Percentiles rank a stretch among this genome's conserved stretches.
These are phyloP conservation scores for Pterocles gutturalis DNA, from an alignment of 2,113 vertebrate genomes.

Conservation along the genomic window DNA sequence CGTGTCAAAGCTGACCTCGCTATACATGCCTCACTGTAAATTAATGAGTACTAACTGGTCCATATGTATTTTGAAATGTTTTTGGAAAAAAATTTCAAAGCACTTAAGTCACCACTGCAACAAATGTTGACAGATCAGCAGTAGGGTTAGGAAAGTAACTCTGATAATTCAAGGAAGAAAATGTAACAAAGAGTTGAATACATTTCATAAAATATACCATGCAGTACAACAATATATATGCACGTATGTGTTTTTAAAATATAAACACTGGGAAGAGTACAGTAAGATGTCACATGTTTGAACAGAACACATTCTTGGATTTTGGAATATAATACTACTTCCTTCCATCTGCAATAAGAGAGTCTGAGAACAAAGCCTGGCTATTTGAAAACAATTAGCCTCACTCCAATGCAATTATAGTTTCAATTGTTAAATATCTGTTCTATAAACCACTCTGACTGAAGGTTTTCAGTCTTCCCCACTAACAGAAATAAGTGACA, in stretches of 20 bases:
- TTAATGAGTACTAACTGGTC: not conserved
- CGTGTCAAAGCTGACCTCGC: not conserved
- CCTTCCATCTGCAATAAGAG: not conserved
- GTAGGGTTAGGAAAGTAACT: not conserved
- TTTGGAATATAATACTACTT: not conserved
- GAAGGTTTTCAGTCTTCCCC: not conserved
- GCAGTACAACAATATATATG: not conserved
- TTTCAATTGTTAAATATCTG: not conserved
- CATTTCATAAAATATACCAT: not conserved
- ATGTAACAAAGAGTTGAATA: not conserved
- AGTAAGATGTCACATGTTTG: not conserved
- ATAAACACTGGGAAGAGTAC: not conserved
- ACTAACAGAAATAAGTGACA: not conserved
- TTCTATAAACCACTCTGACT: not conserved
- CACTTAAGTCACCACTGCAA: not conserved
- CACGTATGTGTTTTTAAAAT: not conserved
- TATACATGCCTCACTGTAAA: not conserved
- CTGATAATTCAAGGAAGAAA: not conserved
- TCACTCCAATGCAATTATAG: not conserved
- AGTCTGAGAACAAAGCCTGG: not conserved
- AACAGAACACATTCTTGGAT: not conserved
- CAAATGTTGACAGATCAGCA: not conserved
- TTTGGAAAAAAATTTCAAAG: not conserved
- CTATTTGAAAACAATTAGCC: not conserved
- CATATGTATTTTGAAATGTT: not conserved